A percentile compares a stretch with the other conserved stretches of the same genome.
Conservation (phyloP, 2,113 vertebrate species). For the Leptocoma aspasia region DNA sequence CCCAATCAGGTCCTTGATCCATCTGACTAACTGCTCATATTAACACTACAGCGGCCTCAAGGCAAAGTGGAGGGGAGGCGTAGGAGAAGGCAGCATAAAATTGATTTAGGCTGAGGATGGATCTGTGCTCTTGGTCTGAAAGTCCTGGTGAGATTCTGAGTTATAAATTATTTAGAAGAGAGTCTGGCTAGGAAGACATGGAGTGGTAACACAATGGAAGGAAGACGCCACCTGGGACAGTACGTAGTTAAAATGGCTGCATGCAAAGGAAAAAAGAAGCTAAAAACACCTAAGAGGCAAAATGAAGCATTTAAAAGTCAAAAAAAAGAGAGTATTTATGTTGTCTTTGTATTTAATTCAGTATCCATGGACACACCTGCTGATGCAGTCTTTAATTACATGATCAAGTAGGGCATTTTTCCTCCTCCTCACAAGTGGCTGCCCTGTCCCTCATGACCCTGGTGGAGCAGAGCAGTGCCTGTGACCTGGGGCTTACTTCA, state of each 20-base stretch:
- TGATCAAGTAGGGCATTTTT: not conserved
- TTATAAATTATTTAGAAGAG: slow-evolving; percentile 10
- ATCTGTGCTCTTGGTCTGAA: not conserved
- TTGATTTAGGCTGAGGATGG: not conserved
- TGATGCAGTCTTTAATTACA: not conserved
- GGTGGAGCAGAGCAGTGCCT: not conserved
- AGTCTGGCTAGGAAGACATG: not conserved
- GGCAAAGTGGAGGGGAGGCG: not conserved
- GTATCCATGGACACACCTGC: not conserved
- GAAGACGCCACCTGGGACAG: not conserved
- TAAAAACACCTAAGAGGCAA: not conserved
- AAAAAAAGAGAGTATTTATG: not conserved
- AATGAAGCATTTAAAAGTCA: not conserved
- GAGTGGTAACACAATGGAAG: not conserved
- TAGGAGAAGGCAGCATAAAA: not conserved
- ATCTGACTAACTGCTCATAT: not conserved
- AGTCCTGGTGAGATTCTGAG: not conserved
- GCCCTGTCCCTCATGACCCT: not conserved
- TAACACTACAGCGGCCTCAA: not conserved
- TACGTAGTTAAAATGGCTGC: not conserved
- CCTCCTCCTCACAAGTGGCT: fast-evolving
- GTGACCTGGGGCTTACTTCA: not conserved
- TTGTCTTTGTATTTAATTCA: not conserved
- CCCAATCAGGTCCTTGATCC: not conserved
- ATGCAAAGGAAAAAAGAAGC: not conserved